Base-by-base conservation (phyloP, 2,888 invertebrate genomes). In the Xestia c-nigrum region DNA sequence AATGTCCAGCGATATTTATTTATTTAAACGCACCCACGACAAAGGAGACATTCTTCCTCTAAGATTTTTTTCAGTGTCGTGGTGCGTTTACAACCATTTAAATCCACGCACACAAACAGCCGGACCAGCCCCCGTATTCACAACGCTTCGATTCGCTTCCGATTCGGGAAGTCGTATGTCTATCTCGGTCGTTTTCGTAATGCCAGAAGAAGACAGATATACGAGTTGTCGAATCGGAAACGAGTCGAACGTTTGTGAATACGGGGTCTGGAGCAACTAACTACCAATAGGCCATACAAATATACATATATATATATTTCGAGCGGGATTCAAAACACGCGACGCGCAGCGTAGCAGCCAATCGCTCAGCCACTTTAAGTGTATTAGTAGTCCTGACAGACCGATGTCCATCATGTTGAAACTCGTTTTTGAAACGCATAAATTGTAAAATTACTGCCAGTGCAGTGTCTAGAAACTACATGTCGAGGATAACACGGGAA, bases 401-500 rank as follows among this genome's bases (percentile, higher is more conserved):
- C 31, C 16, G 63, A 7, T 43, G 14, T 64, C 14, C n/a, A 43
- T n/a, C 64, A n/a, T 64, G 43, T 64, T 43, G 7, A 14, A 43
- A 43, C 59, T 31, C 19, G 19, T 31, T 31, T 59, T 31, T 9
- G 19, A n/a, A 43, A 14, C n/a, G n/a, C 12, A 10, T n/a, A 43
- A 40, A 40, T 63, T 63, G 6, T 4, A 64, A 64, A 14, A n/a
- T 64, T 0, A 14, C 14, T 43, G 12, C 12, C 5, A n/a, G 5
- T 47, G 16, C 0, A 7, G 43, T 43, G 21, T 12, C 1, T n/a
- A 63, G 40, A 43, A 64, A 47, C 57, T 19, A 6, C 9, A 43
- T 40, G 46, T 16, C 21, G 6, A 78, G 19, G 0, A 19, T 24
- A 78, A 50, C 21, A 50, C n/a, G 14, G 43, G 19, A 38, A 80